Conservation (phyloP, 2,797 vertebrate genomes). For the Melanogrammus aeglefinus region DNA sequence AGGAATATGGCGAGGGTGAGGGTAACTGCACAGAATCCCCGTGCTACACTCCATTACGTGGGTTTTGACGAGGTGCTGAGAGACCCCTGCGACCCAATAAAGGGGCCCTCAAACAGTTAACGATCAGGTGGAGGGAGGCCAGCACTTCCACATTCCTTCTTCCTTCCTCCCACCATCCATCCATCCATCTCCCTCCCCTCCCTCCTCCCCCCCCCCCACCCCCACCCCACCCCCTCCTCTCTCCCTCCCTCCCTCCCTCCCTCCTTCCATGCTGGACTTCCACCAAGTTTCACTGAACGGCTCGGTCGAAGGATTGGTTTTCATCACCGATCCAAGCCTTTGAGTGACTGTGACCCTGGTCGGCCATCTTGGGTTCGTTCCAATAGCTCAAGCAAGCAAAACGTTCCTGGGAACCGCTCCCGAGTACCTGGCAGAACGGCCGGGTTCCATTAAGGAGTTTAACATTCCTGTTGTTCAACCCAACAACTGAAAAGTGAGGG, state of each 20-base stretch:
- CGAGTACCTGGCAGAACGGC: slow-evolving; percentile 12
- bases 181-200: too few species aligned
- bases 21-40: slow-evolving; percentile 26
- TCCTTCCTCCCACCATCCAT: slow-evolving; percentile 13
- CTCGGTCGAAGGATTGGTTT: slow-evolving; percentile 30
- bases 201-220: slow-evolving; percentile 18
- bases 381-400: slow-evolving; percentile 28
- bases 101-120: slow-evolving; percentile 21
- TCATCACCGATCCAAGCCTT: slow-evolving; percentile 22
- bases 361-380: slow-evolving; percentile 36
- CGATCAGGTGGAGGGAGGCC: slow-evolving; percentile 5
- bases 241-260: slow-evolving; percentile 19
- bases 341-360: slow-evolving; percentile 25
- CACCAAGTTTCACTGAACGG: slow-evolving; percentile 22
- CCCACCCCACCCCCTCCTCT: slow-evolving; percentile 25
- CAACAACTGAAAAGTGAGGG: slow-evolving; percentile 24
- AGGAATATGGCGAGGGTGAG: slow-evolving; percentile 18
- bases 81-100: slow-evolving; percentile 32
- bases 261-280: slow-evolving; percentile 19
- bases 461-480: slow-evolving; percentile 50
- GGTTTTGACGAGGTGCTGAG: slow-evolving; percentile 52
- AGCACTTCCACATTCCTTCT: slow-evolving; percentile 24
- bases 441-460: slow-evolving; percentile 42
- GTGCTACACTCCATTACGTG: slow-evolving; percentile 25
- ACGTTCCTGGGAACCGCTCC: slow-evolving; percentile 29